A percentile compares a stretch with the other conserved stretches of the same genome.
Evolutionary conservation across 2,113 vertebrate genomes (phyloP).

Genomic region (Scortum barcoo): DNA sequence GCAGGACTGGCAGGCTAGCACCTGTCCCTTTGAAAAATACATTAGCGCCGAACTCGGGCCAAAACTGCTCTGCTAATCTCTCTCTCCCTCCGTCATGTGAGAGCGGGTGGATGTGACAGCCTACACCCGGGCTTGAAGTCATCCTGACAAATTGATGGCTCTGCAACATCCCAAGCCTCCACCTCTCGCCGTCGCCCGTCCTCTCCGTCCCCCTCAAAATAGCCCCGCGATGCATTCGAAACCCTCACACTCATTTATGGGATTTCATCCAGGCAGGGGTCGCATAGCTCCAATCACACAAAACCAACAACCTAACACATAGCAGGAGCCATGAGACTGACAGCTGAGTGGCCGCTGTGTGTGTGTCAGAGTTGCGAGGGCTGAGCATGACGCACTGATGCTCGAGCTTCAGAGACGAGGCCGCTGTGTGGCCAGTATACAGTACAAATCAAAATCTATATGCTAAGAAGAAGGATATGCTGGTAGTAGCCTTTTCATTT

Average conservation of each 20-base stretch:
- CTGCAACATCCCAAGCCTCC: slow-evolving; percentile 59
- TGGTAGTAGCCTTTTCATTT: not conserved
- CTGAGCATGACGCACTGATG: not conserved
- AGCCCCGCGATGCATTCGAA: slow-evolving; percentile 44
- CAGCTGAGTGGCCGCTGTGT: slow-evolving; percentile 36
- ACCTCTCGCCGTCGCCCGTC: slow-evolving; percentile 28
- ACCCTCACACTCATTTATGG: slow-evolving; percentile 57
- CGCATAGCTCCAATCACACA: slow-evolving; percentile 64
- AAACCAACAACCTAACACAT: slow-evolving; percentile 69
- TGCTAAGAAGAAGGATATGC: not conserved
- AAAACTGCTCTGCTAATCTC: slow-evolving; percentile 42
- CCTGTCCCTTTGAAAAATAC: slow-evolving; percentile 63
- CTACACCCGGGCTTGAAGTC: slow-evolving; percentile 48
- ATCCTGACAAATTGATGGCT: slow-evolving; percentile 71
- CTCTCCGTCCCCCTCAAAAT: slow-evolving; percentile 60
- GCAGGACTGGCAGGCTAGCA: slow-evolving; percentile 37
- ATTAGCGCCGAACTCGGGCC: slow-evolving; percentile 46
- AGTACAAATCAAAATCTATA: not conserved
- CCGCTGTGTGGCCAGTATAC: not conserved
- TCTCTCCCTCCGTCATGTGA: slow-evolving; percentile 23
- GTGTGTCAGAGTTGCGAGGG: not conserved
- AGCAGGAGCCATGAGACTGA: slow-evolving; percentile 29
- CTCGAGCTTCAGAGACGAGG: not conserved
- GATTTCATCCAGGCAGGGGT: slow-evolving; percentile 55
- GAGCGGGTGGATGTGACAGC: slow-evolving; percentile 37